These are phyloP conservation scores for Ameiurus melas DNA, from an alignment of 2,113 vertebrate species.

Conservation along the genomic window DNA sequence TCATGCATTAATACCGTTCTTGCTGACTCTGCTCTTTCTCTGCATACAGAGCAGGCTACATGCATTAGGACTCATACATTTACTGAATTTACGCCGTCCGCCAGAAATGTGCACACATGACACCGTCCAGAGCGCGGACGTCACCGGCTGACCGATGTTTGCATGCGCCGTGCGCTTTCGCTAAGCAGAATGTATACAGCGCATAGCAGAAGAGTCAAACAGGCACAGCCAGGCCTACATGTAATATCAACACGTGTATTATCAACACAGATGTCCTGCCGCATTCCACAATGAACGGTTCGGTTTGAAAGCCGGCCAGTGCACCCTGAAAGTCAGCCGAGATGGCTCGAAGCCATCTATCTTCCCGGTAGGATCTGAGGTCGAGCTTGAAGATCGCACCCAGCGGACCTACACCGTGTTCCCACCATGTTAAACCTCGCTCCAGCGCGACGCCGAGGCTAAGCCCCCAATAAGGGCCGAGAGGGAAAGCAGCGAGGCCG, in stretches of 20 bases:
- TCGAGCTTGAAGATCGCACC: slow-evolving; percentile 33
- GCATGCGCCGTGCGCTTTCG: not conserved
- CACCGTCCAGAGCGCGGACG: slow-evolving; percentile 33
- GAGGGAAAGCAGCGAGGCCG: slow-evolving; percentile 60
- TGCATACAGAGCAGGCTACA: slow-evolving; percentile 74
- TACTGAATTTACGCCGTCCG: slow-evolving; percentile 72
- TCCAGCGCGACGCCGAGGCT: not conserved
- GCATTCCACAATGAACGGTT: slow-evolving; percentile 10
- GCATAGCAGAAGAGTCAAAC: slow-evolving; percentile 36
- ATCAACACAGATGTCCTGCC: slow-evolving; percentile 35
- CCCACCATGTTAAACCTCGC: slow-evolving; percentile 21
- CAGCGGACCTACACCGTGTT: slow-evolving; percentile 20
- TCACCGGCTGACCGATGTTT: slow-evolving; percentile 18
- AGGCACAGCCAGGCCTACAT: slow-evolving; percentile 13
- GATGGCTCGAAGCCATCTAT: slow-evolving; percentile 42
- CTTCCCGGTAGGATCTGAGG: slow-evolving; percentile 41
- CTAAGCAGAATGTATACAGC: slow-evolving; percentile 38
- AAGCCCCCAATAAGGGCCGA: slow-evolving; percentile 38
- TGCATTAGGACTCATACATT: slow-evolving; percentile 76
- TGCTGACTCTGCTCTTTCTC: slow-evolving; percentile 74
- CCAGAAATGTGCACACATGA: slow-evolving; percentile 59
- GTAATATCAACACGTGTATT: slow-evolving; percentile 44
- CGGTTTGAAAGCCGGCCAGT: slow-evolving; percentile 29
- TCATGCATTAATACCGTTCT: slow-evolving; percentile 77
- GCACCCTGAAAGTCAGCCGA: slow-evolving; percentile 8